Percentiles rank a stretch among this genome's conserved stretches.
phyloP scores from a whole-genome alignment of 2,113 vertebrate species.

The Plecturocebus donacophilus region DNA sequence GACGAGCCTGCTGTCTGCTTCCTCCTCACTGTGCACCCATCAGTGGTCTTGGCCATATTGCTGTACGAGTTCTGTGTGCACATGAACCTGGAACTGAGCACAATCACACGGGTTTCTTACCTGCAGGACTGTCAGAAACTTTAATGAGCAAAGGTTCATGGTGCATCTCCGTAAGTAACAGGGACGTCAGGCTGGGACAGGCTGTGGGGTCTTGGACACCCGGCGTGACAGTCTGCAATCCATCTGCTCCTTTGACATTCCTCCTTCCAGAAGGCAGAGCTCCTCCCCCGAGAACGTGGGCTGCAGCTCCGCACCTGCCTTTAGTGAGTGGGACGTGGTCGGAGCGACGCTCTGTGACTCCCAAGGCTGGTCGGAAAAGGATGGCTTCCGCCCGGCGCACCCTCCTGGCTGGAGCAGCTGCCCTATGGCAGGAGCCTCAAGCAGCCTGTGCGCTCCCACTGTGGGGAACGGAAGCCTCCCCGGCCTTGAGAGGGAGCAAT shows the following conservation, averaged over 20 bases:
- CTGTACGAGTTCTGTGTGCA: accelerated
- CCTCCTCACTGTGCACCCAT: neutral
- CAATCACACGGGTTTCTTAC: neutral
- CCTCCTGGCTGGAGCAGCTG: neutral
- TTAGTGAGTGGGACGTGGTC: neutral
- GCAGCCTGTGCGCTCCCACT: neutral
- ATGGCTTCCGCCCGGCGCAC: accelerated
- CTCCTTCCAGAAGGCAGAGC: neutral
- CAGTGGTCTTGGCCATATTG: accelerated
- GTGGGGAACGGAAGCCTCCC: too few relatives aligned
- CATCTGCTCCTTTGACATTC: neutral
- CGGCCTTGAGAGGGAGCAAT: neutral
- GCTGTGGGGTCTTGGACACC: neutral
- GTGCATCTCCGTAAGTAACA: neutral
- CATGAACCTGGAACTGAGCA: neutral
- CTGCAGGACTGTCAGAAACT: neutral
- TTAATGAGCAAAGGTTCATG: neutral
- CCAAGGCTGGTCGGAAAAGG: neutral
- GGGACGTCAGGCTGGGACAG: neutral
- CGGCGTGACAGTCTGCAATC: neutral
- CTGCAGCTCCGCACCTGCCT: neutral
- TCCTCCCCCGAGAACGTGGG: neutral
- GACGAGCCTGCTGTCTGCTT: accelerated
- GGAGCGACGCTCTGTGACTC: accelerated
- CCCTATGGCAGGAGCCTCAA: neutral